A percentile compares a stretch with the other conserved stretches of the same genome.
Conservation (phyloP, 2,797 vertebrate species). For the Enteromius argenteus region DNA sequence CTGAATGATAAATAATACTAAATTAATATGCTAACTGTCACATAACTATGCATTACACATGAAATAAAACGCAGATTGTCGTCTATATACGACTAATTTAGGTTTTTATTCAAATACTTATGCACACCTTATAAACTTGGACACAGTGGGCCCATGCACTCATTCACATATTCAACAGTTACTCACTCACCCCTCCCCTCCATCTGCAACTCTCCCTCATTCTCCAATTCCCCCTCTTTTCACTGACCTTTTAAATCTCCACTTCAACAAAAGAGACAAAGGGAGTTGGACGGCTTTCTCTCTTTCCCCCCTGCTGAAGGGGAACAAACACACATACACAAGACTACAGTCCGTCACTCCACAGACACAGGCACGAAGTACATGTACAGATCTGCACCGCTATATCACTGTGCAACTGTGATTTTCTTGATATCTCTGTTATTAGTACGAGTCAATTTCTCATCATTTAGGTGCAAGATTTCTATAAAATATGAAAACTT, state of each 20-base stretch:
- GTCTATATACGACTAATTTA: neutral
- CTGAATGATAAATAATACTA: neutral
- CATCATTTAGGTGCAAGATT: neutral
- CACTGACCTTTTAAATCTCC: constrained; percentile 62
- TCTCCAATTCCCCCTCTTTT: constrained; percentile 46
- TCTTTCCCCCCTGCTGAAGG: constrained; percentile 50
- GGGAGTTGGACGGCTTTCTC: constrained; percentile 49
- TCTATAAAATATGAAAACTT: neutral
- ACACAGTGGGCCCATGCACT: constrained; percentile 15
- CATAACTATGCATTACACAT: neutral
- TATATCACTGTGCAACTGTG: neutral
- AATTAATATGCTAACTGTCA: neutral
- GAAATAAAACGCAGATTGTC: neutral
- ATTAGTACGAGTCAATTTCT: neutral
- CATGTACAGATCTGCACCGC: neutral
- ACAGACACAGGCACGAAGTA: constrained; percentile 11
- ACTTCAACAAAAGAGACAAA: constrained; percentile 60
- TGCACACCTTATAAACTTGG: constrained; percentile 22
- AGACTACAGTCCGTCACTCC: neutral
- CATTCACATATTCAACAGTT: constrained; percentile 37
- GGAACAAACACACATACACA: constrained; percentile 43
- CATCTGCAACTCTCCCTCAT: constrained; percentile 34
- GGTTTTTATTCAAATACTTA: neutral
- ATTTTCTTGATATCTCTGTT: neutral
- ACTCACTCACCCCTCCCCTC: constrained; percentile 43